Conservation (phyloP, 2,797 vertebrate genomes). For the Coregonus suidteri region DNA sequence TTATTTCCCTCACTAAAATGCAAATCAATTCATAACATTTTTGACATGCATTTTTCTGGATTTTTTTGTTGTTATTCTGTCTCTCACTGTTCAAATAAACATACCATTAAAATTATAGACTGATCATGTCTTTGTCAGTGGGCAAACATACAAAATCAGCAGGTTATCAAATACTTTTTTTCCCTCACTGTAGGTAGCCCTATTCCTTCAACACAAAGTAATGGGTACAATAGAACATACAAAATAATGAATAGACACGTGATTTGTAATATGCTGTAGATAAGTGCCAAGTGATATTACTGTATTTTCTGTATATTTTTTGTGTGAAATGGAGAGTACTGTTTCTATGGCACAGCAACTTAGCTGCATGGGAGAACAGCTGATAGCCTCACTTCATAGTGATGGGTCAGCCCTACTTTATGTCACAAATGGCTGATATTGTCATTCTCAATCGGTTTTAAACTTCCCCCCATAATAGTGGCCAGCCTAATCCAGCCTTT, state of each 20-base stretch:
- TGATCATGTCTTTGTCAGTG: no score
- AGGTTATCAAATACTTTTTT: no score
- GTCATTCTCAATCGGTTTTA: conserved; percentile 68
- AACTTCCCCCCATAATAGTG: conserved; percentile 67
- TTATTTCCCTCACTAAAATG: no score
- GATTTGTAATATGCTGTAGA: not conserved
- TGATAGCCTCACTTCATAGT: conserved; percentile 55
- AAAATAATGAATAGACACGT: not conserved
- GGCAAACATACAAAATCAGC: no score
- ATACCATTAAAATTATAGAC: no score
- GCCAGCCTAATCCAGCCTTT: conserved; percentile 65
- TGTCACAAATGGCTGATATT: conserved; percentile 72
- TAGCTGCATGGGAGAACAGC: conserved; percentile 39
- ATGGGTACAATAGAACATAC: not conserved
- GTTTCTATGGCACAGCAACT: conserved; percentile 11
- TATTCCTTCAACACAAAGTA: not conserved
- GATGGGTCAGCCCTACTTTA: conserved; percentile 71
- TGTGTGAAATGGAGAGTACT: conserved; percentile 5
- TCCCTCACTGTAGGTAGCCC: not conserved
- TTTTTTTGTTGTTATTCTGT: no score
- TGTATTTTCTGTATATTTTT: not conserved
- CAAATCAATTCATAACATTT: no score
- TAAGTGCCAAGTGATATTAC: not conserved
- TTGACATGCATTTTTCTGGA: no score
- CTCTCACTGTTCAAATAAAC: no score